phyloP scores from a whole-genome alignment of 2,888 invertebrate genomes.

The Epinotia bilunana region DNA sequence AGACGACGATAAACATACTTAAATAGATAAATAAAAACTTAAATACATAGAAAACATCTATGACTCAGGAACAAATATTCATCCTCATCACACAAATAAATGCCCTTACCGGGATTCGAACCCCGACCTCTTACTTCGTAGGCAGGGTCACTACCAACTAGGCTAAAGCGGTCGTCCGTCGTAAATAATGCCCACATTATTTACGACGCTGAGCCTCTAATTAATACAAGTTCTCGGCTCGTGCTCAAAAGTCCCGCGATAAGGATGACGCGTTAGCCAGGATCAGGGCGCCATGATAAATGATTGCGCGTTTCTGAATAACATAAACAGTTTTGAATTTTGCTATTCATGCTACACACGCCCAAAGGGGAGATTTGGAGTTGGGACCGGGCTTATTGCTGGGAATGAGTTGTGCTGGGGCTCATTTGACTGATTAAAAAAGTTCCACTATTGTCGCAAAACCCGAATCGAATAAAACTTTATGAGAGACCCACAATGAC shows the following conservation, averaged over 20 bases:
- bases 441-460: neutral
- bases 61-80: too few relatives aligned
- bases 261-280: neutral
- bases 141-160: too few relatives aligned
- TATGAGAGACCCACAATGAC: neutral
- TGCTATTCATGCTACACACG: slow-evolving; percentile 3
- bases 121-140: too few relatives aligned
- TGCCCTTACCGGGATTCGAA: too few relatives aligned
- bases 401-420: neutral
- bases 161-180: too few relatives aligned
- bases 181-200: slow-evolving; percentile 7
- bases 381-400: neutral
- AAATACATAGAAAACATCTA: too few relatives aligned
- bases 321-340: neutral
- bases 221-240: slow-evolving; percentile 21
- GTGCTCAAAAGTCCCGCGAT: neutral
- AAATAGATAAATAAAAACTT: too few relatives aligned
- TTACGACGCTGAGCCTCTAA: slow-evolving; percentile 26
- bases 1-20: too few relatives aligned
- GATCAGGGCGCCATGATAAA: neutral
- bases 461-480: neutral
- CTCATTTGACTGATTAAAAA: neutral
- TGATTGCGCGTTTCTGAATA: slow-evolving; percentile 8
- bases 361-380: neutral
- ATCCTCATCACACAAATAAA: too few relatives aligned